Conservation (phyloP, 2,113 vertebrate genomes). For the Leptosomus discolor region DNA sequence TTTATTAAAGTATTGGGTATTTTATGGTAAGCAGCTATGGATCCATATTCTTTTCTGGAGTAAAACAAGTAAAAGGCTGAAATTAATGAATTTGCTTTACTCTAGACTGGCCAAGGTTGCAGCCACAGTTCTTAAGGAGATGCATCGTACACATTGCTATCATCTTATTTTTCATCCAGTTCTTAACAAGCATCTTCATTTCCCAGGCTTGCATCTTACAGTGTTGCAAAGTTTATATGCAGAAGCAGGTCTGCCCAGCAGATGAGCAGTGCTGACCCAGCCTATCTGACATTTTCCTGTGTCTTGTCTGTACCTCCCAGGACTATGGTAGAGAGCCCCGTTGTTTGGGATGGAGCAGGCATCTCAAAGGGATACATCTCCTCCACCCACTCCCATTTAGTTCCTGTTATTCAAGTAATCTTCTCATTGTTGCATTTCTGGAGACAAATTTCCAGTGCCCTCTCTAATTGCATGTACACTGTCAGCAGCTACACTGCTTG, state of each 20-base stretch:
- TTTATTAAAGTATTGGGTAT: background rate
- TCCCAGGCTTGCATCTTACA: background rate
- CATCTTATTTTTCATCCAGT: background rate
- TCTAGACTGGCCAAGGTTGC: background rate
- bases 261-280: background rate
- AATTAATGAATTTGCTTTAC: background rate
- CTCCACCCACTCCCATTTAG: background rate
- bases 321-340: fast-evolving
- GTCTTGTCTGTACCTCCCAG: background rate
- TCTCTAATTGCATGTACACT: background rate
- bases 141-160: background rate
- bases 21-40: background rate
- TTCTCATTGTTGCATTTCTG: background rate
- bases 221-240: background rate
- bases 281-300: background rate
- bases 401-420: background rate
- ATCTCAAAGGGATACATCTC: background rate
- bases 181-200: background rate
- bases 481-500: background rate
- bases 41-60: background rate
- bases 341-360: background rate
- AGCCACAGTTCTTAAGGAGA: background rate
- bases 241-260: background rate
- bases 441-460: background rate
- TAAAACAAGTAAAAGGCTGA: background rate